Evolutionary conservation across 2,888 invertebrate genomes (phyloP), one percentile per base, ranked within the genome.

Genomic region (Drosophila putrida): DNA sequence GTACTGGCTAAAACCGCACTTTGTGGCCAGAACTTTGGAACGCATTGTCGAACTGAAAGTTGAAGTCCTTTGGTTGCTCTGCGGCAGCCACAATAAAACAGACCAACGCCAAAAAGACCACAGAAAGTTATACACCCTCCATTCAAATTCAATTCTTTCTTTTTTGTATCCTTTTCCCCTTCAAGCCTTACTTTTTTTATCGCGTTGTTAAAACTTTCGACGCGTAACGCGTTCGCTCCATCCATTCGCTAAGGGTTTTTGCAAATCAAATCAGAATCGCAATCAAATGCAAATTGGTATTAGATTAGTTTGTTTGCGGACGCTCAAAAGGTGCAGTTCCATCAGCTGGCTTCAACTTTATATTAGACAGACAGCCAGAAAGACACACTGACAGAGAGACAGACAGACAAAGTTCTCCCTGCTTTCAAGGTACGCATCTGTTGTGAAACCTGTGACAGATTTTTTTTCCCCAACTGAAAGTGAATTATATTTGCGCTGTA

Each of bases 241-340:
- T 28, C 11, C 15, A 35, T 20, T 10, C 10, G 28, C 27, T 44
- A 57, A 58, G 50, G 60, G 59, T 44, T 57, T 49, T 51, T 38
- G 66, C 69, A 78, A 84, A 84, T 84, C 84, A 78, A 84, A 84
- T 84, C 78, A 80, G 76, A 84, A 74, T 88, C 74, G 86, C 86
- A 84, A 84, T 84, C 88, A 84, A 84, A 84, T 88, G 84, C 84
- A 88, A 88, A 88, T 86, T 86, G 84, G 58, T 83, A 88, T 88
- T 88, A 88, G 84, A 84, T 84, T 84, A 88, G 84, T 88, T 84
- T 86, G 80, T 85, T 78, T 88, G 88, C 51, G 77, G 73, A 59
- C 71, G 57, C 61, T 58, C 55, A 49, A 78, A 71, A 69, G 75
- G 58, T 75, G 61, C 63, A 60, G 44, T 46, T 38, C 64, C 44